phyloP scores from a whole-genome alignment of 1,140 invertebrate genomes.

The Drosophila ogumai region DNA sequence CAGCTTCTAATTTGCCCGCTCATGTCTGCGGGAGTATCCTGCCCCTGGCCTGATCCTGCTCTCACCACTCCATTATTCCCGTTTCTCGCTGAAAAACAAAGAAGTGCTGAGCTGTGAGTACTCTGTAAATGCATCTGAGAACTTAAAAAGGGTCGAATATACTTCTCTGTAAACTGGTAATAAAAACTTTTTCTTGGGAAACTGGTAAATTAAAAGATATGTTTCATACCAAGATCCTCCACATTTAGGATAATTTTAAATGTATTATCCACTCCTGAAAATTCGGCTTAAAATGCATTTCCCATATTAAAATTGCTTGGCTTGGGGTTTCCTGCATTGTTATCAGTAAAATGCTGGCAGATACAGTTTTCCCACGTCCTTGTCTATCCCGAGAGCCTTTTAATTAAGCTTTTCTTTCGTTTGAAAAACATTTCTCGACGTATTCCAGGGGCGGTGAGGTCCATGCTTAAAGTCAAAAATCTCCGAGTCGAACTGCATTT shows the following conservation, averaged over 20 bases:
- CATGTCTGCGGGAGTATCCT: constrained; percentile 18
- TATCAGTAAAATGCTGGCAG: background rate
- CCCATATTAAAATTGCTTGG: background rate
- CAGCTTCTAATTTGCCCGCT: constrained; percentile 50
- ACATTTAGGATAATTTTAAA: background rate
- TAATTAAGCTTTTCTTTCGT: constrained; percentile 6
- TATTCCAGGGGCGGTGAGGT: background rate
- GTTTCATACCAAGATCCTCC: background rate
- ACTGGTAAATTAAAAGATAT: background rate
- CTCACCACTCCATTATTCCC: constrained; percentile 14
- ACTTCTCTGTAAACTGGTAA: too few relatives aligned
- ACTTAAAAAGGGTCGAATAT: background rate
- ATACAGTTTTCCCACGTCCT: background rate
- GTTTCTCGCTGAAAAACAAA: constrained; percentile 10
- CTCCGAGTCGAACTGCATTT: constrained; percentile 17
- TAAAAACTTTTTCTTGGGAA: background rate
- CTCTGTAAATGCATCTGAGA: background rate
- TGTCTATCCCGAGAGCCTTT: background rate
- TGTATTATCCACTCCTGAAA: background rate
- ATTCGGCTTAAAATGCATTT: background rate
- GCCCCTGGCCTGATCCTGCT: background rate
- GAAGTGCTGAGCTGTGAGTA: background rate
- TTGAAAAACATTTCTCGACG: background rate
- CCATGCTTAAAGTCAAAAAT: background rate
- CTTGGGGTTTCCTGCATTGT: background rate